Base-by-base conservation (phyloP, 2,888 invertebrate species). In the Odontocerum albicorne region DNA sequence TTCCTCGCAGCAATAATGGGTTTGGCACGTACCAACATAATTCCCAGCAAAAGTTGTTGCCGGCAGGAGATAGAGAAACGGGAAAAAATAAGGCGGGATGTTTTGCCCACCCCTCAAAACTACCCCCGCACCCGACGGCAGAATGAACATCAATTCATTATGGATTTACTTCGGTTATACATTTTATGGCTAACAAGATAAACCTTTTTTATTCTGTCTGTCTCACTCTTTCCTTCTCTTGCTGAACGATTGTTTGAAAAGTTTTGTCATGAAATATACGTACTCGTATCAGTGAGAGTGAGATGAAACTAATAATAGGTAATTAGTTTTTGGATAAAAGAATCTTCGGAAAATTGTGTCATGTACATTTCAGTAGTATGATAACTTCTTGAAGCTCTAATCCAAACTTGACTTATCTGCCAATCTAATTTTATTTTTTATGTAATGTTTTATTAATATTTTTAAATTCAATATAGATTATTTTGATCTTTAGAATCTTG, bases 1-100 rank as follows among this genome's bases (percentile, higher is more conserved):
- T 78, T 77, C 75, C 75, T 75, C 73, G 69, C 73, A 73, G 74
- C 75, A 77, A 77, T 78, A 77, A 78, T 77, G 77, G 76, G 76
- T 76, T 74, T 76, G 75, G 77, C 78, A 77, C 78, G 77, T 77
- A 76, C 76, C 73, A 72, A 75, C 74, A 75, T 76, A 75, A 75
- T 76, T 76, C 74, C 72, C 71, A 68, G 67, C 72, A 74, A 77
- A 77, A 77, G 76, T 77, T 77, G 60, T 60, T 57, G 60, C 57
- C 54, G 54, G 57, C 55, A 51, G 53, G 45, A 51, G 60, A 60
- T 60, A 60, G 57, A 57, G 57, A 51, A 57, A 52, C 50, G 55
- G 47, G 47, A 57, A 60, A 60, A 60, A 60, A 55, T 51, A 57
- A 51, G 57, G 60, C 32, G 44, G 55, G 50, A 46, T 39, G 38